Percentiles rank a stretch among this genome's conserved stretches.
Evolutionary conservation across 2,797 vertebrate genomes (phyloP).

Genomic region (Eupleurogrammus muticus): DNA sequence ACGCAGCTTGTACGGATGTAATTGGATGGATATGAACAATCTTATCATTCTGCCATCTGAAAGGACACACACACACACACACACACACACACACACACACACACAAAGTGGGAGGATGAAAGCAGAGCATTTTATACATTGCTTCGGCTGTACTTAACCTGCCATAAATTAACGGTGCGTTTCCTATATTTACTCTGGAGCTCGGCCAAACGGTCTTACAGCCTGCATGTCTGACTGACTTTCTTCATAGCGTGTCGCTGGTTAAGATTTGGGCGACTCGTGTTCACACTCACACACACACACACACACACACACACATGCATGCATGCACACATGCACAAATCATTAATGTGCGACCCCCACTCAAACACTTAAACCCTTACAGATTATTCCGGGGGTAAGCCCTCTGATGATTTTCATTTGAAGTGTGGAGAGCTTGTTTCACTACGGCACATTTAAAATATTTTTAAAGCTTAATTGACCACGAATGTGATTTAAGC

Average conservation of each 20-base stretch:
- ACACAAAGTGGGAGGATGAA: conserved; percentile 39
- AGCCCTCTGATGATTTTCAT: conserved; percentile 71
- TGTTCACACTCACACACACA: conserved; percentile 55
- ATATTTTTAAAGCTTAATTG: conserved; percentile 77
- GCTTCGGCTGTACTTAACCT: conserved; percentile 50
- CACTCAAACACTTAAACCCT: conserved; percentile 64
- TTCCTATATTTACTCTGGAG: conserved; percentile 71
- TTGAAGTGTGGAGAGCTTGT: conserved; percentile 68
- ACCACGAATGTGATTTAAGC: conserved; percentile 68
- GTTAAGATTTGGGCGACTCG: conserved; percentile 48
- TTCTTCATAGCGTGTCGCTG: conserved; percentile 50
- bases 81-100: conserved; percentile 18
- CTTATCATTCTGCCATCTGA: conserved; percentile 59
- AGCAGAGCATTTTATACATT: conserved; percentile 39
- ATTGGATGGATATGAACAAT: conserved; percentile 46
- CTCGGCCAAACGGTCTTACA: conserved; percentile 52
- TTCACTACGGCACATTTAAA: conserved; percentile 67
- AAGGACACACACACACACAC: conserved; percentile 24
- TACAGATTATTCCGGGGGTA: conserved; percentile 62
- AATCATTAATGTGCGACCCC: conserved; percentile 59
- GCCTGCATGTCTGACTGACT: conserved; percentile 54
- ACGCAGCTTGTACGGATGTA: conserved; percentile 28
- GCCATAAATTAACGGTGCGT: conserved; percentile 61
- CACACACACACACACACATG: conserved; percentile 34
- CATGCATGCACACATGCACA: conserved; percentile 43